phyloP scores from a whole-genome alignment of 2,113 vertebrate species.

The Daboia siamensis region DNA sequence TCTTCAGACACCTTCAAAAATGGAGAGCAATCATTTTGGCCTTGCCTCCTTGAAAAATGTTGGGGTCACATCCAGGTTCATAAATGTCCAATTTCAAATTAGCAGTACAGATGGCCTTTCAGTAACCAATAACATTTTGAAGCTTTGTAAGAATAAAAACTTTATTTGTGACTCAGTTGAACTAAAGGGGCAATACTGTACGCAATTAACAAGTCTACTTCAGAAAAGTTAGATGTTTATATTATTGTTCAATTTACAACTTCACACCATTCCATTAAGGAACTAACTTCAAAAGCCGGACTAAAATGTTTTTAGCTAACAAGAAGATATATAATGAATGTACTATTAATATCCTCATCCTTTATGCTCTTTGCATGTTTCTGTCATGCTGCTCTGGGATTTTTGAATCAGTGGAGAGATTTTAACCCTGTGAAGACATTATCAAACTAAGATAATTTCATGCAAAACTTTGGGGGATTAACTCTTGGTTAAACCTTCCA shows the following conservation, averaged over 20 bases:
- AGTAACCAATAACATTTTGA: neutral
- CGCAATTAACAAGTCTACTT: neutral
- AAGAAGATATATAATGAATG: neutral
- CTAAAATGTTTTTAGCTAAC: neutral
- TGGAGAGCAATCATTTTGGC: neutral
- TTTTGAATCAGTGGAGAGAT: neutral
- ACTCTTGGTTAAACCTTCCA: neutral
- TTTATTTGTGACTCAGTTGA: neutral
- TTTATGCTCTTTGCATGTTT: neutral
- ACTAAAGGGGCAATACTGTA: neutral
- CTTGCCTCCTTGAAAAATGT: neutral
- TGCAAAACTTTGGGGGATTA: neutral
- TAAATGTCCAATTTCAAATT: neutral
- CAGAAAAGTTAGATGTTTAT: neutral
- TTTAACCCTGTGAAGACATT: neutral
- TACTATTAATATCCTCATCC: neutral
- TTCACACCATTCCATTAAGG: neutral
- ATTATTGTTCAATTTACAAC: neutral
- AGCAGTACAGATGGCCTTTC: neutral
- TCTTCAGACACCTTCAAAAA: neutral
- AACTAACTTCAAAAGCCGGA: neutral
- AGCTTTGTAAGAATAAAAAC: neutral
- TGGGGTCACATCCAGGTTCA: neutral
- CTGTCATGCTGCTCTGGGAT: neutral
- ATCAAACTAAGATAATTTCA: neutral